Evolutionary conservation across 1,140 invertebrate species (phyloP).

Genomic region (Macrosteles quadrilineatus): DNA sequence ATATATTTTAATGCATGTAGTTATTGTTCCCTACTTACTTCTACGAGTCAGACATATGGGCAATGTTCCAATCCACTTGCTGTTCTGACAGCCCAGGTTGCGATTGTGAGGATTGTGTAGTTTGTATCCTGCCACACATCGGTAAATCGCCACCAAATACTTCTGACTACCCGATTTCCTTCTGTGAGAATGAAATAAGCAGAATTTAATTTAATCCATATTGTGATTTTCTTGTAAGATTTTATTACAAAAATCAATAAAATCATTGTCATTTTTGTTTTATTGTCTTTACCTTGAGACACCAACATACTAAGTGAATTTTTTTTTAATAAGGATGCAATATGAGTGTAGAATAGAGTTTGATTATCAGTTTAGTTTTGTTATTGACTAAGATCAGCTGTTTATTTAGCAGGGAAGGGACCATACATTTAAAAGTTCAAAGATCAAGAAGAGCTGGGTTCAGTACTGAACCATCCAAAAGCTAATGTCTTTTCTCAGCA

Average conservation of each 20-base stretch:
- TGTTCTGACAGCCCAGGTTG: background rate
- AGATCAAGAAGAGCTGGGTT: too few relatives aligned
- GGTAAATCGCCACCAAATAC: constrained; percentile 14
- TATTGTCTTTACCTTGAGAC: background rate
- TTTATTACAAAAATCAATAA: background rate
- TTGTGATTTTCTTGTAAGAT: background rate
- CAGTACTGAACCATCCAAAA: too few relatives aligned
- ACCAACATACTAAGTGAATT: background rate
- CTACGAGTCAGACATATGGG: constrained; percentile 1
- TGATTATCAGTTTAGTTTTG: background rate
- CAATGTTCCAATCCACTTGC: background rate
- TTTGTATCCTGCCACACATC: background rate
- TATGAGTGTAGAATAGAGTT: too few relatives aligned
- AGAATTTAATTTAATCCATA: background rate
- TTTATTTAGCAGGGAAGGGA: too few relatives aligned
- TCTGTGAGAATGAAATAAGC: background rate
- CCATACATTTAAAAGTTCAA: too few relatives aligned
- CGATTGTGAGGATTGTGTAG: background rate
- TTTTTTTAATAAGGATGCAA: background rate
- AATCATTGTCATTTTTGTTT: background rate
- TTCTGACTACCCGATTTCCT: background rate
- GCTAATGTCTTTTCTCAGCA: too few relatives aligned
- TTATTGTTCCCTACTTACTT: too few relatives aligned
- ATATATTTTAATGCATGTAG: too few relatives aligned
- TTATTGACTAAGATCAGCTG: too few relatives aligned